Base-by-base conservation (phyloP, 1,140 invertebrate genomes). In the Sipha flava region DNA sequence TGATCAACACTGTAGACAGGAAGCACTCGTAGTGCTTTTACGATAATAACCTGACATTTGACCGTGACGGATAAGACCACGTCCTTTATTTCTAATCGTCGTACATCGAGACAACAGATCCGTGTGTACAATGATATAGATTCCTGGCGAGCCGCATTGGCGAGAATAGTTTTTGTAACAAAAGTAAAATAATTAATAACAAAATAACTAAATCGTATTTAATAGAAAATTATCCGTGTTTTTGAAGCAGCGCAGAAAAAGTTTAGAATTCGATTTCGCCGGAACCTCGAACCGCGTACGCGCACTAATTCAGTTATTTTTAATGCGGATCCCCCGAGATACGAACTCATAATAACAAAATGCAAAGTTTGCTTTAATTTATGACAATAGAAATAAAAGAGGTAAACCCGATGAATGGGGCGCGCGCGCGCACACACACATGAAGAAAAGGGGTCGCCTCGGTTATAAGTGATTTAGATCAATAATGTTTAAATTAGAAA, bases 401-500 rank as follows among this genome's bases (percentile, higher is more conserved):
- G 49, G 52, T 40, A 52, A 77, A 59, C 73, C 43, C 52, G 26
- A 54, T 54, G 47, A 54, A 54, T 54, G 31, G 26, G 72, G 40
- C 52, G n/a, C 18, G n/a, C n/a, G n/a, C n/a, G n/a, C n/a, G n/a
- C n/a, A n/a, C n/a, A n/a, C n/a, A n/a, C n/a, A n/a, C n/a, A n/a
- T n/a, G 5, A 29, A 26, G 18, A 75, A 9, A 16, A 16, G 40
- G 43, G 40, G 40, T 47, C 23, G 72, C 45, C 14, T 10, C 49
- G 52, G 57, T 77, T 59, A 59, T 59, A 26, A 43, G 73, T 52
- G 34, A 77, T 77, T 77, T 77, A 57, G 59, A 77, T 77, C 73
- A 77, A 77, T 77, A 77, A 77, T 40, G 73, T 77, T 77, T 77
- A 52, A 77, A 59, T 77, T 77, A 77, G 73, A 77, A 57, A 77